Evolutionary conservation across 2,797 vertebrate genomes (phyloP), one percentile per base, ranked within the genome.

Genomic region (Champsocephalus gunnari): DNA sequence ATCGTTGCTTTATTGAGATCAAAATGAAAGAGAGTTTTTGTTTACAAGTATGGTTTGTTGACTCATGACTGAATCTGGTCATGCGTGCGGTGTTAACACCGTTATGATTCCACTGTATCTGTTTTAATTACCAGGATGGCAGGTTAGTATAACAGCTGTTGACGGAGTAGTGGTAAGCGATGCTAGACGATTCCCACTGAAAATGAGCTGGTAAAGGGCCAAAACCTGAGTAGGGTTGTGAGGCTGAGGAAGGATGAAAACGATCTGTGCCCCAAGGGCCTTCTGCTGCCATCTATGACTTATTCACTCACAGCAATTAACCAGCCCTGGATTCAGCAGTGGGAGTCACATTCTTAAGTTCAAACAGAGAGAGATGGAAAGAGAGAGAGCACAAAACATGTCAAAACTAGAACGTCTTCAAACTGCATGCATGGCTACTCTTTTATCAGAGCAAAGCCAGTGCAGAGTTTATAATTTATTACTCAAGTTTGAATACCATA

Each of bases 241-340:
- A 79, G 77, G 73, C 70, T n/a, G 50, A 83, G 71, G 66, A 86
- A 88, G 81, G 83, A 87, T 87, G 88, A 91, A 94, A 92, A 92
- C 62, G 88, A 94, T 92, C 90, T 73, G 78, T 34, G 48, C 83
- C 92, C 78, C 49, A 12, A 87, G 92, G 91, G 82, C 66, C 66
- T 72, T 56, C 54, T 88, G 76, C 83, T 81, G 88, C 86, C 90
- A 89, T 90, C 83, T 88, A 65, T 87, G 85, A 91, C 90, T 88
- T 91, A 93, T 84, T 89, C 85, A 87, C 88, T 92, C 78, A 82
- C 64, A 74, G 87, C 92, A 94, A 94, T 94, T 94, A 94, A 90
- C 73, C 83, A 77, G 86, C 59, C 66, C 69, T 71, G 81, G 81
- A 89, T 83, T 75, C 76, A 86, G 69, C 77, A 79, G 79, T 19